Conservation (phyloP, 1,140 invertebrate species). For the Sinella curviseta region DNA sequence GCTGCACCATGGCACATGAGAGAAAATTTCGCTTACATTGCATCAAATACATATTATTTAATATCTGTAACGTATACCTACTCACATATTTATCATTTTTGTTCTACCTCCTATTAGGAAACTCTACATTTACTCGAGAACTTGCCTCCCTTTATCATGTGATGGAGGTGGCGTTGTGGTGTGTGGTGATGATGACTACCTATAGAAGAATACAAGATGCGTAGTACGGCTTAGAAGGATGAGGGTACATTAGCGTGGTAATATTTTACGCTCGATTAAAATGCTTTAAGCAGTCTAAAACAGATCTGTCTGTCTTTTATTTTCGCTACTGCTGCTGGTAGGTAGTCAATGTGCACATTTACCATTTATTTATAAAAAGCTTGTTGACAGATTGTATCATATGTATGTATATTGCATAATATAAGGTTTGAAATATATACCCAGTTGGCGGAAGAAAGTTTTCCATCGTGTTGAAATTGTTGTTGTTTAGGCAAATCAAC, state of each 20-base stretch:
- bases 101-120: background rate
- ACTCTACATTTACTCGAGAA: background rate
- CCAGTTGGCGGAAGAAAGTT: too few species aligned
- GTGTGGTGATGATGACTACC: too few species aligned
- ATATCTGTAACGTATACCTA: background rate
- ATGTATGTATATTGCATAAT: too few species aligned
- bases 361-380: too few species aligned
- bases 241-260: background rate
- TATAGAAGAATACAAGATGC: too few species aligned
- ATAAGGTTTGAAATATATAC: too few species aligned
- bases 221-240: too few species aligned
- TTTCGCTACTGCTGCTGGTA: too few species aligned
- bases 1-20: background rate
- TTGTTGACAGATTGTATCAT: too few species aligned
- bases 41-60: background rate
- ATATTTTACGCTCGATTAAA: conserved; percentile 6
- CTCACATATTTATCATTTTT: background rate
- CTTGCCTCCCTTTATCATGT: too few species aligned
- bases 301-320: background rate
- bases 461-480: background rate
- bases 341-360: too few species aligned
- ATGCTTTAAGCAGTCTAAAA: background rate
- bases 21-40: background rate
- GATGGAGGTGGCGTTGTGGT: too few species aligned
- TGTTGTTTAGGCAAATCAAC: background rate